Conservation (phyloP, 2,113 vertebrate genomes). For the Mesoclemmys tuberculata region DNA sequence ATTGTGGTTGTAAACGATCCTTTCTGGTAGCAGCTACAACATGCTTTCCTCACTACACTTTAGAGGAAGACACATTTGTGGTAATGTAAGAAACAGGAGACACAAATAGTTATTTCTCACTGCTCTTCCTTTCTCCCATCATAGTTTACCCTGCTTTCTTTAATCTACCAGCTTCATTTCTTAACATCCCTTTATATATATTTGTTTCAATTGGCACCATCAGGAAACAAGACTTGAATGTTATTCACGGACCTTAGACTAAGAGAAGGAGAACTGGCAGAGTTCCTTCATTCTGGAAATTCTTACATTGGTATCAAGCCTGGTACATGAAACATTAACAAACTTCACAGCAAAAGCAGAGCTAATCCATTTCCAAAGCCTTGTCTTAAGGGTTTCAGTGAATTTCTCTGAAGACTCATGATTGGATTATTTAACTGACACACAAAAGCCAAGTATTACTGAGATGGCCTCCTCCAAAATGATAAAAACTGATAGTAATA, state of each 20-base stretch:
- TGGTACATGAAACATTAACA: rapidly evolving
- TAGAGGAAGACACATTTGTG: background rate
- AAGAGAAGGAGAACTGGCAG: background rate
- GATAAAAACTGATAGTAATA: background rate
- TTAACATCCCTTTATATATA: background rate
- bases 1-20: background rate
- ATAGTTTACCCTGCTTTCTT: background rate
- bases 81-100: background rate
- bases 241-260: background rate
- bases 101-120: background rate
- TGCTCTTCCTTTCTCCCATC: background rate
- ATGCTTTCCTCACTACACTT: background rate
- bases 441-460: background rate
- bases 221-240: background rate
- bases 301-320: rapidly evolving
- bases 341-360: rapidly evolving
- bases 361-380: background rate
- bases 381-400: background rate
- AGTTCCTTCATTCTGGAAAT: background rate
- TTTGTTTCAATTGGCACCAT: background rate
- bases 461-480: background rate
- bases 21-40: background rate
- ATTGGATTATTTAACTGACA: background rate
- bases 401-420: background rate
- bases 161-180: background rate